phyloP scores from a whole-genome alignment of 2,113 vertebrate species.

The Herpailurus yagouaroundi region DNA sequence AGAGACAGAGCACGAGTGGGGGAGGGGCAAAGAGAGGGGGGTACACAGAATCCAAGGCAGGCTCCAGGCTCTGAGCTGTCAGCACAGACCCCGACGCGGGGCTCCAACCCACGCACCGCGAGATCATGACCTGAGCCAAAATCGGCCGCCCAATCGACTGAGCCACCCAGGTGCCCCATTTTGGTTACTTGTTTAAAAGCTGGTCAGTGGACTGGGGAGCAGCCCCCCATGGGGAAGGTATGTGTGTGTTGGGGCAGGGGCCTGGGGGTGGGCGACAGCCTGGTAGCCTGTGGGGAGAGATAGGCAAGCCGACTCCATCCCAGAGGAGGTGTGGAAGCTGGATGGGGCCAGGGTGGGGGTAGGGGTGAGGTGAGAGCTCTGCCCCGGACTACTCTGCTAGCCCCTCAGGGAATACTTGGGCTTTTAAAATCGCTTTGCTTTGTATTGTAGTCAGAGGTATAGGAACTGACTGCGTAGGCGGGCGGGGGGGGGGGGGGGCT shows the following conservation, averaged over 20 bases:
- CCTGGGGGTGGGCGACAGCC: neutral
- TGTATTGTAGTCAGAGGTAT: slow-evolving; percentile 21
- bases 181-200: neutral
- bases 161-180: too few species aligned
- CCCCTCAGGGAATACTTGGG: neutral
- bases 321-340: neutral
- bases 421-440: neutral
- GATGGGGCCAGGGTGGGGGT: too few species aligned
- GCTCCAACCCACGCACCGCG: too few species aligned
- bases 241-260: neutral
- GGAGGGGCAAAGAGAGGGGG: too few species aligned
- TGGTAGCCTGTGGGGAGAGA: neutral
- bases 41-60: too few species aligned
- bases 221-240: neutral
- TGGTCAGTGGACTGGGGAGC: neutral
- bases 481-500: neutral
- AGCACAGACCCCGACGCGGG: too few species aligned
- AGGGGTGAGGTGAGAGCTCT: neutral
- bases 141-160: too few species aligned
- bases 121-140: too few species aligned
- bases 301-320: neutral
- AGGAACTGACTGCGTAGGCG: neutral
- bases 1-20: too few species aligned
- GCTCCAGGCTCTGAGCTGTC: too few species aligned
- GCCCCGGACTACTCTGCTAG: neutral